Evolutionary conservation across 2,113 vertebrate species (phyloP).

Genomic region (Podiceps cristatus): DNA sequence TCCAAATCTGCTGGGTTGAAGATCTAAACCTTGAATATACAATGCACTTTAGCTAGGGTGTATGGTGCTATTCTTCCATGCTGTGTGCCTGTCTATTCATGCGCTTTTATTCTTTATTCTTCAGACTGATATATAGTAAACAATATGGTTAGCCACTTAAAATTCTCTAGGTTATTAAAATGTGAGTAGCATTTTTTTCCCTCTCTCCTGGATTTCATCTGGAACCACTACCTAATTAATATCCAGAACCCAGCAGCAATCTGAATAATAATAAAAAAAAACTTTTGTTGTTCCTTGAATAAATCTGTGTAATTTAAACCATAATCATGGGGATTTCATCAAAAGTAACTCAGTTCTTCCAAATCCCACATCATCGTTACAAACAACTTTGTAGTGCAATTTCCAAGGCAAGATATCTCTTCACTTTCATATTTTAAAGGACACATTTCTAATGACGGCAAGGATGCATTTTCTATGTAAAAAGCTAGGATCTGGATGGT

Average conservation of each 20-base stretch:
- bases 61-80: slow-evolving; percentile 50
- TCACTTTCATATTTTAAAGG: slow-evolving; percentile 55
- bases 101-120: slow-evolving; percentile 54
- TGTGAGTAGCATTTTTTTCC: slow-evolving; percentile 3
- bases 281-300: slow-evolving; percentile 67
- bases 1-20: slow-evolving; percentile 64
- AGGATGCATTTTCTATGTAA: background rate
- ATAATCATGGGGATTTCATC: slow-evolving; percentile 69
- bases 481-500: background rate
- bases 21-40: slow-evolving; percentile 68
- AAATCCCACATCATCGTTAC: slow-evolving; percentile 11
- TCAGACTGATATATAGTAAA: slow-evolving; percentile 61
- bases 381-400: slow-evolving; percentile 59
- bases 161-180: slow-evolving; percentile 73
- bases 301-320: slow-evolving; percentile 70
- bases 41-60: slow-evolving; percentile 58
- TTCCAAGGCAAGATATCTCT: slow-evolving; percentile 47
- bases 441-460: background rate
- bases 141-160: slow-evolving; percentile 73
- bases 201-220: slow-evolving; percentile 54
- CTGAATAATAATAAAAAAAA: slow-evolving; percentile 50
- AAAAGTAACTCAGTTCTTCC: slow-evolving; percentile 58
- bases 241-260: slow-evolving; percentile 65
- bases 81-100: slow-evolving; percentile 57
- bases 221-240: slow-evolving; percentile 68